phyloP scores from a whole-genome alignment of 1,140 invertebrate genomes.

The Arctopsyche grandis region DNA sequence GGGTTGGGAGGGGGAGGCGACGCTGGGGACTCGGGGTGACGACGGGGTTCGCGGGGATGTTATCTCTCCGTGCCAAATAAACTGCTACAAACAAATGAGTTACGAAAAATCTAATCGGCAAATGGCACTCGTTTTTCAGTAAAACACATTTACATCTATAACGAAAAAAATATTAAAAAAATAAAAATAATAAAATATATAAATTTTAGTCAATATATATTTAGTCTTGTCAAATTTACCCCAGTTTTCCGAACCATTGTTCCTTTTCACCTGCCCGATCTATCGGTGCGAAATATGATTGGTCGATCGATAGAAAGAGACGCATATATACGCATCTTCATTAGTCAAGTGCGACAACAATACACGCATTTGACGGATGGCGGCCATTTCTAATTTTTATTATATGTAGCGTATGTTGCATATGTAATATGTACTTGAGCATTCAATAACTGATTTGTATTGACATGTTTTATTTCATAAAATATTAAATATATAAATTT shows the following conservation, averaged over 20 bases:
- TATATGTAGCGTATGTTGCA: too few species aligned
- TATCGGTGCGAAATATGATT: neutral
- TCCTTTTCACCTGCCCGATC: neutral
- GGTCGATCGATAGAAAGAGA: neutral
- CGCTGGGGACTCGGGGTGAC: conserved; percentile 34
- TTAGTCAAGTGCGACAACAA: neutral
- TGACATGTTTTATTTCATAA: too few species aligned
- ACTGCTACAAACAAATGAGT: conserved; percentile 52
- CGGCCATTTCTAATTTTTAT: neutral
- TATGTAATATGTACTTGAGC: too few species aligned
- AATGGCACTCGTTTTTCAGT: conserved; percentile 46
- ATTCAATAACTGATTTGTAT: too few species aligned
- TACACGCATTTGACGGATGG: neutral
- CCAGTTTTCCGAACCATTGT: neutral
- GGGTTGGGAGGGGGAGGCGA: neutral
- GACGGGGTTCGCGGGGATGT: conserved; percentile 51
- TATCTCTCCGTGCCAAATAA: conserved; percentile 53
- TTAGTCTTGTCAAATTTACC: neutral
- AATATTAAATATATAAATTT: too few species aligned
- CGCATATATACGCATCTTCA: neutral
- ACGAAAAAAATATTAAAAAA: neutral
- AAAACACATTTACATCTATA: neutral
- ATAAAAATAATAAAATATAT: neutral
- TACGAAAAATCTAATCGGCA: conserved; percentile 52
- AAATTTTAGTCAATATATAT: neutral